Base-by-base conservation (phyloP, 2,888 invertebrate genomes). In the Andrena trimmerana region DNA sequence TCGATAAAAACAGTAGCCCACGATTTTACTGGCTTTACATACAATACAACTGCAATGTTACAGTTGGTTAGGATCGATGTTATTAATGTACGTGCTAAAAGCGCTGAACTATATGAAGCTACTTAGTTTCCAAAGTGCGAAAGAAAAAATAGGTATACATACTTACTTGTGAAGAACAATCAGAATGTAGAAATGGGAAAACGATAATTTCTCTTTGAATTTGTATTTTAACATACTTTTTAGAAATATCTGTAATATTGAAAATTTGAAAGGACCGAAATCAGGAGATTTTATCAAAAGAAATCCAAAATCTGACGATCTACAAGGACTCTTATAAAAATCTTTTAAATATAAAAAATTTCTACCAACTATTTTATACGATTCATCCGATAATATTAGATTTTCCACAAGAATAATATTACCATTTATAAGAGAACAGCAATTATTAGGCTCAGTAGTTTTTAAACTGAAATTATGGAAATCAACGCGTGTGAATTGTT, bases 31-130 rank as follows among this genome's bases (percentile, higher is more conserved):
- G 5, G 16, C 16, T 27, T 60, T 31, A 60, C 16, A 27, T 60
- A 60, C 27, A 29, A 31, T 31, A 60, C 59, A 60, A 29, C 29
- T 60, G 59, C 59, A 60, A 60, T 60, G 27, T 60, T 52, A 20
- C 7, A 52, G 8, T 52, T 52, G 52, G 20, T 20, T 20, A 20
- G 52, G 20, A 20, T 2, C 20, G 52, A 52, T 20, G 8, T 52
- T 52, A 52, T 7, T 42, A 13, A 2, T 3, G 10, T 27, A n/a
- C n/a, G n/a, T n/a, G n/a, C n/a, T n/a, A n/a, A n/a, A n/a, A n/a
- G n/a, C n/a, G n/a, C n/a, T n/a, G n/a, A n/a, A n/a, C n/a, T n/a
- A n/a, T n/a, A n/a, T n/a, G n/a, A n/a, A n/a, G n/a, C n/a, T n/a
- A n/a, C n/a, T n/a, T n/a, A n/a, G n/a, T n/a, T n/a, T n/a, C n/a